Evolutionary conservation across 2,797 vertebrate species (phyloP).

Genomic region (Sebastes alutus): DNA sequence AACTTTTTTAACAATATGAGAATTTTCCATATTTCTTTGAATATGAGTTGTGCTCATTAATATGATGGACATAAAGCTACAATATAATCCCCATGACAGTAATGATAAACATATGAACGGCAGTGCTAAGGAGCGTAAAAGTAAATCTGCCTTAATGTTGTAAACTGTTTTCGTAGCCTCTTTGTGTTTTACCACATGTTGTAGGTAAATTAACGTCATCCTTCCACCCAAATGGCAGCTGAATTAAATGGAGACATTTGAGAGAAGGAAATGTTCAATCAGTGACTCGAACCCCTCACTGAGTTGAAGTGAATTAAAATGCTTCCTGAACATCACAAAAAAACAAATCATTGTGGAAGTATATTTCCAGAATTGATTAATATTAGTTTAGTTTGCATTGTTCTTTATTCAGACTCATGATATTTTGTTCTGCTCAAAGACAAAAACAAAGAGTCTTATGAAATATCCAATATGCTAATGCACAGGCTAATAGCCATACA

Average conservation of each 20-base stretch:
- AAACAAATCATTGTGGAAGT: background rate
- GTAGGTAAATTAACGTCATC: background rate
- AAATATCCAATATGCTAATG: slow-evolving; percentile 49
- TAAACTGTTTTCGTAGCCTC: background rate
- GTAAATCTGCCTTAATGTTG: background rate
- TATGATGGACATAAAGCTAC: background rate
- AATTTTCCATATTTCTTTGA: background rate
- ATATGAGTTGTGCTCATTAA: background rate
- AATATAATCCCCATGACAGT: background rate
- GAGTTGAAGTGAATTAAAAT: slow-evolving; percentile 8
- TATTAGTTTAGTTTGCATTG: background rate
- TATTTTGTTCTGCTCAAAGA: slow-evolving; percentile 9
- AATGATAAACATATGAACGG: background rate
- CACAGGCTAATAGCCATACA: slow-evolving; percentile 3
- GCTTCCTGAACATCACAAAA: background rate
- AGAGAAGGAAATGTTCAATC: background rate
- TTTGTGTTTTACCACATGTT: background rate
- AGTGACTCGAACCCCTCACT: background rate
- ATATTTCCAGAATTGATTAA: slow-evolving; percentile 24
- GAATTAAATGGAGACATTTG: background rate
- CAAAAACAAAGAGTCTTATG: slow-evolving; percentile 36
- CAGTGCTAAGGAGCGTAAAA: background rate
- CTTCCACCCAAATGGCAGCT: background rate
- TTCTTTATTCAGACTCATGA: background rate
- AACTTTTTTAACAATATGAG: background rate